phyloP scores from a whole-genome alignment of 2,113 vertebrate species.

The Albula goreensis region DNA sequence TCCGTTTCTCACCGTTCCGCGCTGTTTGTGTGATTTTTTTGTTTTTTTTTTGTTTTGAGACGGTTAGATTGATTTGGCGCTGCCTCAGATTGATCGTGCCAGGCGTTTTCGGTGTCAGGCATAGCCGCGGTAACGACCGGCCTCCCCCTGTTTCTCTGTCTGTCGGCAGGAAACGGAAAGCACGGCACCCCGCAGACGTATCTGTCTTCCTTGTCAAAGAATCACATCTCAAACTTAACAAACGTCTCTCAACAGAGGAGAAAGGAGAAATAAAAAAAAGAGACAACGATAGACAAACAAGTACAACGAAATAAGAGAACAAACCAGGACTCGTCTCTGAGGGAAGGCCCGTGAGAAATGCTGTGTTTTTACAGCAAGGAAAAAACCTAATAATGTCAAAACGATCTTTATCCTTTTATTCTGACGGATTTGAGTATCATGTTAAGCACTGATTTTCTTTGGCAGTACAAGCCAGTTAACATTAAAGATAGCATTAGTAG shows the following conservation, averaged over 20 bases:
- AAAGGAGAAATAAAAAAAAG: slow-evolving; percentile 42
- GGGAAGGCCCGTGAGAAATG: slow-evolving; percentile 58
- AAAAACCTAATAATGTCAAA: background rate
- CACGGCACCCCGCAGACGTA: slow-evolving; percentile 44
- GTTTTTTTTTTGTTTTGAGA: no score
- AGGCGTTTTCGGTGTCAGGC: slow-evolving; percentile 39
- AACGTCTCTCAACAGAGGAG: slow-evolving; percentile 20
- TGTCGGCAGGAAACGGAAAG: slow-evolving; percentile 49
- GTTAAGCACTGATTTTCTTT: background rate
- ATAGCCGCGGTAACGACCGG: slow-evolving; percentile 57
- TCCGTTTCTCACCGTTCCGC: background rate
- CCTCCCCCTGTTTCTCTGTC: slow-evolving; percentile 58
- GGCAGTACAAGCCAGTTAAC: background rate
- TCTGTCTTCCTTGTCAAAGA: slow-evolving; percentile 28
- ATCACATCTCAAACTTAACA: background rate
- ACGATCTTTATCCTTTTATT: background rate
- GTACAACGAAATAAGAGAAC: slow-evolving; percentile 35
- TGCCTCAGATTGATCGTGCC: background rate
- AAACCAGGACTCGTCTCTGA: slow-evolving; percentile 58
- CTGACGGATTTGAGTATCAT: background rate
- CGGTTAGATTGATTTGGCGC: background rate
- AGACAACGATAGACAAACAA: slow-evolving; percentile 40
- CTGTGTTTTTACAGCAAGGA: background rate
- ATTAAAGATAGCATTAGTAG: background rate
- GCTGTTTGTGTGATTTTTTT: background rate